These are phyloP conservation scores for Xestia xanthographa DNA, from an alignment of 2,888 invertebrate species.

Conservation along the genomic window DNA sequence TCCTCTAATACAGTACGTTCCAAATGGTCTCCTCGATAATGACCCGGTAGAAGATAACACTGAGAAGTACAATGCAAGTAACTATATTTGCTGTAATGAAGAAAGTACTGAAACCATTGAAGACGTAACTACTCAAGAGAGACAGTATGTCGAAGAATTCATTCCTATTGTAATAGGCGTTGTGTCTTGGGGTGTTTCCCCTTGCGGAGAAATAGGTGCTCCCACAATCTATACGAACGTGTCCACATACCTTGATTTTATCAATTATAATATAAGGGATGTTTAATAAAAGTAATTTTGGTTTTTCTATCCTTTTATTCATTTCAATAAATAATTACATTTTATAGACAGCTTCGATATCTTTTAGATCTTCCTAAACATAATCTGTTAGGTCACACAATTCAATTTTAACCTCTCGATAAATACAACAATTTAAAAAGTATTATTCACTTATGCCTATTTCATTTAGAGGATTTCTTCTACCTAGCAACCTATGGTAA, in stretches of 20 bases:
- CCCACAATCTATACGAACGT: constrained; percentile 90
- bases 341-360: constrained; percentile 13
- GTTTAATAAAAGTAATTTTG: constrained; percentile 52
- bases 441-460: too few species aligned
- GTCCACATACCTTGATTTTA: constrained; percentile 86
- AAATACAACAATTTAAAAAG: not conserved
- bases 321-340: constrained; percentile 48
- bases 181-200: constrained; percentile 90
- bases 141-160: constrained; percentile 56
- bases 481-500: not conserved
- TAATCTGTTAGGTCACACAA: not conserved
- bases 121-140: constrained; percentile 32
- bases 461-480: not conserved
- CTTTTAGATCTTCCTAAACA: not conserved
- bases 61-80: constrained; percentile 42
- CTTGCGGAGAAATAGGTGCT: constrained; percentile 88
- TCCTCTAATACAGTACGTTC: constrained; percentile 82
- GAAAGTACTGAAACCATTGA: constrained; percentile 19
- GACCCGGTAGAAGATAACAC: constrained; percentile 62
- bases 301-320: constrained; percentile 48
- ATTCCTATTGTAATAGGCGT: constrained; percentile 86
- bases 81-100: constrained; percentile 39
- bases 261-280: constrained; percentile 70
- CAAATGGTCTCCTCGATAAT: constrained; percentile 58
- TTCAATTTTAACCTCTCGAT: not conserved